phyloP scores from a whole-genome alignment of 2,888 invertebrate genomes.

The Hypsopygia costalis region DNA sequence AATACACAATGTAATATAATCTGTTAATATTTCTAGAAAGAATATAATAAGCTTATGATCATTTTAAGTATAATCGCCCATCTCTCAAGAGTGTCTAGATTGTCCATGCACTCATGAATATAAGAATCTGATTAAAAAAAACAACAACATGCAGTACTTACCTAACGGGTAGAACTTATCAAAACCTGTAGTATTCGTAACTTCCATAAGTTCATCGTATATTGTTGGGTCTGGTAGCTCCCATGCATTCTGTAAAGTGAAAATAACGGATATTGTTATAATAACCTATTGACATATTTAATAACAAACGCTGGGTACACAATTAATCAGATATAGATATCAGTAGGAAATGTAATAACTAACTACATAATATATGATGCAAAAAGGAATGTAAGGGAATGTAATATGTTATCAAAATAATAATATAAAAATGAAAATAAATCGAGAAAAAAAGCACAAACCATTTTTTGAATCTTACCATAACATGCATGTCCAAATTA shows the following conservation, averaged over 20 bases:
- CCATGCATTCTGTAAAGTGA: constrained; percentile 80
- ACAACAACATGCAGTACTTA: constrained; percentile 43
- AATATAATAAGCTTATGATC: too few species aligned
- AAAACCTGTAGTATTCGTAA: constrained; percentile 82
- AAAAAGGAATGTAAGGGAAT: background rate
- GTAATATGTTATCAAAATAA: too few species aligned
- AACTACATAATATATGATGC: background rate
- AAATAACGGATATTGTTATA: background rate
- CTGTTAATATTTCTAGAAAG: too few species aligned
- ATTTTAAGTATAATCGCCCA: too few species aligned
- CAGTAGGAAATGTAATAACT: background rate
- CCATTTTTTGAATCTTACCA: background rate
- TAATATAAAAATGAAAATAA: constrained; percentile 11
- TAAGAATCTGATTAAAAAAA: constrained; percentile 7
- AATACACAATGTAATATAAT: too few species aligned
- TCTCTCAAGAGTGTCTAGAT: too few species aligned
- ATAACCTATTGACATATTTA: background rate
- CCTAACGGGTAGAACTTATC: constrained; percentile 78
- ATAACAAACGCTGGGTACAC: background rate
- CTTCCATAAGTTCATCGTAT: constrained; percentile 60
- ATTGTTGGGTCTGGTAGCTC: constrained; percentile 68
- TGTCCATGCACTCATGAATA: too few species aligned
- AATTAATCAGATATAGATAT: constrained; percentile 2
- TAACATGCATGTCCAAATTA: constrained; percentile 1
- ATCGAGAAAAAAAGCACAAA: constrained; percentile 9